Percentiles rank a stretch among this genome's conserved stretches.
Evolutionary conservation across 2,797 vertebrate species (phyloP).

Genomic region (Florisuga fusca): DNA sequence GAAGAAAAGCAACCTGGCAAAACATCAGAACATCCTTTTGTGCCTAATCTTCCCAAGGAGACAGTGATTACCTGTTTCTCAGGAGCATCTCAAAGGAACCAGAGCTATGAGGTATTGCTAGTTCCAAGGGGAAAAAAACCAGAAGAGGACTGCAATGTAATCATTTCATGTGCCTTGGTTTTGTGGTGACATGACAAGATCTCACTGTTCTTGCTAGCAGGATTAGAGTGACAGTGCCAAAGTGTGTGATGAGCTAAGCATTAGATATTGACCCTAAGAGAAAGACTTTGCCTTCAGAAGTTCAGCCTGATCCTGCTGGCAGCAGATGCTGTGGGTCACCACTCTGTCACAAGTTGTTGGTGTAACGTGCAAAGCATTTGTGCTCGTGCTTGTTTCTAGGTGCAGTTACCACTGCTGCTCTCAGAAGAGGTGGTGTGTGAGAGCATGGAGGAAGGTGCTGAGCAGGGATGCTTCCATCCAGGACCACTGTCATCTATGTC

Average conservation of each 20-base stretch:
- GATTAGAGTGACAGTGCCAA: not conserved
- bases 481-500: not conserved
- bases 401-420: not conserved
- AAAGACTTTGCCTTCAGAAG: not conserved
- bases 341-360: not conserved
- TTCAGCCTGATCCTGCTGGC: not conserved
- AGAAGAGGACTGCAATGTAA: not conserved
- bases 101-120: not conserved
- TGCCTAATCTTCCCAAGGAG: not conserved
- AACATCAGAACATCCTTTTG: not conserved
- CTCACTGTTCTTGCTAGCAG: not conserved
- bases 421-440: not conserved
- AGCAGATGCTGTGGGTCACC: not conserved
- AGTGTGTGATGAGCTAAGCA: not conserved
- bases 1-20: not conserved
- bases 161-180: not conserved
- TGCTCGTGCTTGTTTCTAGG: not conserved
- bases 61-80: not conserved
- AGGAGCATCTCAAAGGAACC: not conserved
- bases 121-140: not conserved
- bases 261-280: not conserved
- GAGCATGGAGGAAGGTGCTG: not conserved
- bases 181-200: not conserved
- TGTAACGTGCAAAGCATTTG: not conserved
- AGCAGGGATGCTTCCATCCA: not conserved